These are phyloP conservation scores for Melolontha melolontha DNA, from an alignment of 2,888 invertebrate species.

Conservation along the genomic window DNA sequence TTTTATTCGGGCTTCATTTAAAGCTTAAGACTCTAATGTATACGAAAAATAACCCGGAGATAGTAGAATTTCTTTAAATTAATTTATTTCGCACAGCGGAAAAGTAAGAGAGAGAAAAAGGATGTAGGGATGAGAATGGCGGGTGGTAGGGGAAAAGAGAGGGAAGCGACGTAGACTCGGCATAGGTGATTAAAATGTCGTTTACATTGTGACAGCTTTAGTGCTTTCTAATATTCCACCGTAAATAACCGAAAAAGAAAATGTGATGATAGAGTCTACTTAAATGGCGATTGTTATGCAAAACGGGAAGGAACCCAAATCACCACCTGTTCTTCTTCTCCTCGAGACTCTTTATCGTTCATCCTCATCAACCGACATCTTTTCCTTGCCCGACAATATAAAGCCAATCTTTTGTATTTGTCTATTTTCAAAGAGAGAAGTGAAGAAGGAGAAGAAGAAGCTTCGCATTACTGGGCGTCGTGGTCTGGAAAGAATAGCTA, in stretches of 20 bases:
- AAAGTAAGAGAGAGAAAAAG: constrained; percentile 24
- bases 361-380: constrained; percentile 65
- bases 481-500: constrained; percentile 66
- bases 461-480: constrained; percentile 51
- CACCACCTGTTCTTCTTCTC: constrained; percentile 63
- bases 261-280: constrained; percentile 64
- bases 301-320: constrained; percentile 63
- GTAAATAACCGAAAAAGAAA: constrained; percentile 65
- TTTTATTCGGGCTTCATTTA: constrained; percentile 57
- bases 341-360: constrained; percentile 63
- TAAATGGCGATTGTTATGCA: constrained; percentile 67
- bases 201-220: constrained; percentile 64
- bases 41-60: constrained; percentile 58
- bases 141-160: background rate
- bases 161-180: constrained; percentile 55
- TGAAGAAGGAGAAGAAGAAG: constrained; percentile 7
- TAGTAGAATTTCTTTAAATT: constrained; percentile 63
- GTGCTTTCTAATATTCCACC: constrained; percentile 65
- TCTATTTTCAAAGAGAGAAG: constrained; percentile 61
- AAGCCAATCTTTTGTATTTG: constrained; percentile 66
- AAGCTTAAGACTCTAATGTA: constrained; percentile 60
- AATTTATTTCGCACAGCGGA: constrained; percentile 63
- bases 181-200: constrained; percentile 65
- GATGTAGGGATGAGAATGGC: constrained; percentile 1
- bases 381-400: constrained; percentile 61